phyloP scores from a whole-genome alignment of 2,888 invertebrate species.

The Nomada ferruginata region DNA sequence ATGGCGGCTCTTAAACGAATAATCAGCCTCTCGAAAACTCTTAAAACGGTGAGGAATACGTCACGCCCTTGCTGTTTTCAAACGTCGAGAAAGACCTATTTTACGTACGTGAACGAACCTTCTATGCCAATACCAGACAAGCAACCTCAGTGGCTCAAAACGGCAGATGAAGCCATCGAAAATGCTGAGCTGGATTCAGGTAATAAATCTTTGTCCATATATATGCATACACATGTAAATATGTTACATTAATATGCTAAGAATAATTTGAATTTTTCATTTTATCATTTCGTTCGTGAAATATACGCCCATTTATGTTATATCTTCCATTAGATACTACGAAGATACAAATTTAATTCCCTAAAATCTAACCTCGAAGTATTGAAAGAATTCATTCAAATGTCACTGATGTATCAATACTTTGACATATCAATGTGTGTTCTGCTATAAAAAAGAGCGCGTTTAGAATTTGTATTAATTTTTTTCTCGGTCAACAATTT shows the following conservation, averaged over 20 bases:
- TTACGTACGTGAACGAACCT: conserved; percentile 92
- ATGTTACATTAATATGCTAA: neutral
- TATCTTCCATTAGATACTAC: too few species aligned
- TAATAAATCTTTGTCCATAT: conserved; percentile 80
- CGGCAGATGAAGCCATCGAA: conserved; percentile 91
- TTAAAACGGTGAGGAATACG: conserved; percentile 67
- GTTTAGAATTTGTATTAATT: neutral
- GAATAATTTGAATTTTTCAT: neutral
- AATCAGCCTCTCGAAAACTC: conserved; percentile 73
- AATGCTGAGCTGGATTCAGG: conserved; percentile 90
- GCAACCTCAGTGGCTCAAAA: conserved; percentile 88
- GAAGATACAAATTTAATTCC: neutral
- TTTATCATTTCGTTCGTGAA: neutral
- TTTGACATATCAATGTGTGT: too few species aligned
- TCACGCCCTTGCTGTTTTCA: conserved; percentile 62
- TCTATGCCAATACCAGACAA: conserved; percentile 91
- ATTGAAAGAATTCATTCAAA: neutral
- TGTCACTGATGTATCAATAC: too few species aligned
- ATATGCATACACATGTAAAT: neutral
- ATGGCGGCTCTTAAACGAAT: conserved; percentile 80
- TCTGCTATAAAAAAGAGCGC: too few species aligned
- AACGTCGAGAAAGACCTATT: conserved; percentile 78
- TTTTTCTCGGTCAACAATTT: neutral
- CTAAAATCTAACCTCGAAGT: conserved; percentile 27
- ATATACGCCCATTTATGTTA: too few species aligned